These are phyloP conservation scores for Pardosa pseudoannulata DNA, from an alignment of 2,888 invertebrate species.

Conservation along the genomic window DNA sequence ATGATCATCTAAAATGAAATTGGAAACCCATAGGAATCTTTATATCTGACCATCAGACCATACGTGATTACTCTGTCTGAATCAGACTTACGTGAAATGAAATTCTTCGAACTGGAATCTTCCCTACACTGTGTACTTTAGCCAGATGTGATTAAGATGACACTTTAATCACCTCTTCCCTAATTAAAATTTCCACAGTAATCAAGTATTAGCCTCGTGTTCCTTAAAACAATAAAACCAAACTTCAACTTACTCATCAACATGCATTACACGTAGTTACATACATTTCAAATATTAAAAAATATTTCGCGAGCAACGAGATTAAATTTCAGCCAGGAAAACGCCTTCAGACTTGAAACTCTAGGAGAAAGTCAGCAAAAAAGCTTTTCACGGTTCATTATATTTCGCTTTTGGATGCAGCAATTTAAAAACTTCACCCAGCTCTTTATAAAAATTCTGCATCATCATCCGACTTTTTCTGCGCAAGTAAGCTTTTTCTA, in stretches of 20 bases:
- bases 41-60: no score
- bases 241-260: not conserved
- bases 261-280: not conserved
- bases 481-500: slow-evolving; percentile 5
- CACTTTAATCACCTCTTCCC: no score
- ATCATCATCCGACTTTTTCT: slow-evolving; percentile 13
- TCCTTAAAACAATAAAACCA: not conserved
- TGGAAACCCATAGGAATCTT: no score
- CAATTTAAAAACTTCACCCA: slow-evolving; percentile 11
- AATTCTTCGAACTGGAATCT: no score
- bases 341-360: not conserved
- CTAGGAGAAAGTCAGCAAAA: not conserved
- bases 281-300: not conserved
- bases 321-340: not conserved
- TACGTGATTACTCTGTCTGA: no score
- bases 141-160: no score
- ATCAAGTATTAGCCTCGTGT: no score
- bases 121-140: no score
- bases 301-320: not conserved
- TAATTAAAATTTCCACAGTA: no score
- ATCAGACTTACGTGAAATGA: no score
- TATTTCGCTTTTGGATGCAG: slow-evolving; percentile 10
- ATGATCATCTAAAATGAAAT: no score
- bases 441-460: slow-evolving; percentile 12
- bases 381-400: slow-evolving; percentile 18